Percentiles rank a stretch among this genome's conserved stretches.
phyloP scores from a whole-genome alignment of 2,113 vertebrate genomes.

The Pleuronectes platessa region DNA sequence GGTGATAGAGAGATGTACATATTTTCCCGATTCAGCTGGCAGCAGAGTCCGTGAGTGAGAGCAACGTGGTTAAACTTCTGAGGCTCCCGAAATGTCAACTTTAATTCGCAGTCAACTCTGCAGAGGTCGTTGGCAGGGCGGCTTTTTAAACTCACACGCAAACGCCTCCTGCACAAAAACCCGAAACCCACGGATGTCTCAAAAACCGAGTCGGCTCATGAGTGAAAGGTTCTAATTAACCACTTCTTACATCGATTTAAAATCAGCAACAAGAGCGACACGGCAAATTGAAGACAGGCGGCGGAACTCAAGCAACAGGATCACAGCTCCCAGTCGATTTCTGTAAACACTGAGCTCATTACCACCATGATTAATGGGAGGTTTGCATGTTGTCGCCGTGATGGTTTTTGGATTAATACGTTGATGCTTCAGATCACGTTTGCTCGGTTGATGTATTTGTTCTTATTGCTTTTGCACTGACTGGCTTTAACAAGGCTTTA shows the following conservation, averaged over 20 bases:
- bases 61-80: background rate
- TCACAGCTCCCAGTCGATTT: background rate
- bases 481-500: no score
- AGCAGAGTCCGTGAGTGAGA: background rate
- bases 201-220: background rate
- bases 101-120: background rate
- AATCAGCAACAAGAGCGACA: background rate
- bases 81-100: conserved; percentile 19
- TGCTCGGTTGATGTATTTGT: background rate
- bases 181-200: background rate
- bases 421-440: background rate
- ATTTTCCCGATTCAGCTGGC: background rate
- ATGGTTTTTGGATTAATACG: conserved; percentile 17
- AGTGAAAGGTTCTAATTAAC: conserved; percentile 29
- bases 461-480: background rate
- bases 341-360: conserved; percentile 4
- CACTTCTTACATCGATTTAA: conserved; percentile 21
- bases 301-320: background rate
- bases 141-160: background rate
- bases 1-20: background rate
- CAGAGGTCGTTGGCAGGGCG: background rate
- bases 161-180: background rate
- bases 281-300: conserved; percentile 19
- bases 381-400: background rate
- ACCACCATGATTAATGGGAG: background rate